Evolutionary conservation across 2,888 invertebrate genomes (phyloP).

Genomic region (Macrosiphum euphorbiae): DNA sequence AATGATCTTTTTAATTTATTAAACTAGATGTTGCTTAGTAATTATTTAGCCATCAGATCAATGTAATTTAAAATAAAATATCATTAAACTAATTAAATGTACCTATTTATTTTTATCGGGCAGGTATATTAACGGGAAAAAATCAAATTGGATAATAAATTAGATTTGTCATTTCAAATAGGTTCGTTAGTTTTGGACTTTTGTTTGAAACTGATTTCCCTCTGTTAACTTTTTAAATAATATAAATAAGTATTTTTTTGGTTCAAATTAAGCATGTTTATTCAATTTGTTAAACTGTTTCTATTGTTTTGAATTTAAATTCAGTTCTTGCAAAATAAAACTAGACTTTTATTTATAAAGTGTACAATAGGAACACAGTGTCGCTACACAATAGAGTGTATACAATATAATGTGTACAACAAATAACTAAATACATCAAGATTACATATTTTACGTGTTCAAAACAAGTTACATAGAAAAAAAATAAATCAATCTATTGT

Average conservation of each 20-base stretch:
- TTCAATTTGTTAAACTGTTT: neutral
- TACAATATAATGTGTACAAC: neutral
- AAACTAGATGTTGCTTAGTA: neutral
- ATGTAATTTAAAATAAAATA: neutral
- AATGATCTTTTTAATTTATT: neutral
- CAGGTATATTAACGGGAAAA: neutral
- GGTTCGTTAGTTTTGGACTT: neutral
- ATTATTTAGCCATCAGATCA: neutral
- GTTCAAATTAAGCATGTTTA: neutral
- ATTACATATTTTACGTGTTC: neutral
- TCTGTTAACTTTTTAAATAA: neutral
- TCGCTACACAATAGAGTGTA: neutral
- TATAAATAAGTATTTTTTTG: neutral
- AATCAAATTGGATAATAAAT: neutral
- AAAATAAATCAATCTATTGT: neutral
- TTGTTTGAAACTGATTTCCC: neutral
- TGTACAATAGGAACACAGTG: neutral
- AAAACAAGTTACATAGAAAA: neutral
- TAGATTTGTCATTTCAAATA: neutral
- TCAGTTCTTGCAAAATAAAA: neutral
- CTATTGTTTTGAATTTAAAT: neutral
- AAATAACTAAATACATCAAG: neutral
- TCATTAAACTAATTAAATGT: neutral
- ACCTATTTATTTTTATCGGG: neutral
- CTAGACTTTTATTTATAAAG: neutral